Evolutionary conservation across 2,888 invertebrate species (phyloP).

Genomic region (Sericinus montela): DNA sequence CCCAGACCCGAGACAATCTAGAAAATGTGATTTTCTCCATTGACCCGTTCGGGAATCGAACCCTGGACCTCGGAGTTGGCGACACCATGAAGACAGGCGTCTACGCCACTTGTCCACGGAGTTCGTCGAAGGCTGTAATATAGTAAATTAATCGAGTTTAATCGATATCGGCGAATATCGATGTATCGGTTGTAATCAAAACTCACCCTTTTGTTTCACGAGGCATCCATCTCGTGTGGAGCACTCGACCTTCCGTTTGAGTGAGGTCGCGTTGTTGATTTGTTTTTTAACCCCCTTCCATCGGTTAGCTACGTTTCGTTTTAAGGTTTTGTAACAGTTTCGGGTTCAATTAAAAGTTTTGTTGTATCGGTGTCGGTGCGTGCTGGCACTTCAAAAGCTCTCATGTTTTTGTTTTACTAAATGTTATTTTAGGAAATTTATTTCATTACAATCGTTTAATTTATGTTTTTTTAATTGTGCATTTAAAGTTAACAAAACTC

Average conservation of each 20-base stretch:
- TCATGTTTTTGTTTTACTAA: conserved; percentile 7
- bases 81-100: too few species aligned
- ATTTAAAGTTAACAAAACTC: too few species aligned
- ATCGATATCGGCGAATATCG: not conserved
- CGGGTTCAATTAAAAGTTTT: conserved; percentile 18
- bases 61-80: too few species aligned
- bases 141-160: too few species aligned
- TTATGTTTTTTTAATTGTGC: too few species aligned
- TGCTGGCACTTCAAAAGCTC: not conserved
- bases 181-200: not conserved
- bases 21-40: too few species aligned
- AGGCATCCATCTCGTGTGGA: not conserved
- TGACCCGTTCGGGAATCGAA: too few species aligned
- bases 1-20: too few species aligned
- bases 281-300: not conserved
- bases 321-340: conserved; percentile 9
- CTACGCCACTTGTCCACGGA: too few species aligned
- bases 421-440: conserved; percentile 13
- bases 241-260: not conserved
- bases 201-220: not conserved
- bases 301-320: not conserved
- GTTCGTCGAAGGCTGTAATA: too few species aligned
- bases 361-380: conserved; percentile 9
- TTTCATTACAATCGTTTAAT: conserved; percentile 4
- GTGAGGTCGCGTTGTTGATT: not conserved